Evolutionary conservation across 2,113 vertebrate species (phyloP).

Genomic region (Rhinichthys klamathensis): DNA sequence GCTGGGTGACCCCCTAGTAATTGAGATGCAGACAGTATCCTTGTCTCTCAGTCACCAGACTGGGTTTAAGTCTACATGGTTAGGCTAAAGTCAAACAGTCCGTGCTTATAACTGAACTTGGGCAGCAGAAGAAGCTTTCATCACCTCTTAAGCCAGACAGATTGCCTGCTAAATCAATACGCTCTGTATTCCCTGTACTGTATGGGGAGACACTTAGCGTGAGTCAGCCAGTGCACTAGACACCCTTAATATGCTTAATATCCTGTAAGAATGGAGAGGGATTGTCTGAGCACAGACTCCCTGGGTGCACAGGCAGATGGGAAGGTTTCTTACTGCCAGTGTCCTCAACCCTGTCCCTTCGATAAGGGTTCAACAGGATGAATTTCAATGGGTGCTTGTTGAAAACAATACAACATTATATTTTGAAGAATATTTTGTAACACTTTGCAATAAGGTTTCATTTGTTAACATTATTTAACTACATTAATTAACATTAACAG

Average conservation of each 20-base stretch:
- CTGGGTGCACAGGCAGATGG: slow-evolving; percentile 52
- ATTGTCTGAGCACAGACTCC: slow-evolving; percentile 51
- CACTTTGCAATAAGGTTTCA: no score
- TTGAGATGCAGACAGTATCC: slow-evolving; percentile 12
- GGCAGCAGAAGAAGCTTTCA: slow-evolving; percentile 64
- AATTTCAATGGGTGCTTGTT: neutral
- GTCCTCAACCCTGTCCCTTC: slow-evolving; percentile 36
- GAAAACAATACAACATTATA: neutral
- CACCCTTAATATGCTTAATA: slow-evolving; percentile 60
- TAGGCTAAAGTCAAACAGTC: slow-evolving; percentile 39
- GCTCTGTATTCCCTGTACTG: slow-evolving; percentile 45
- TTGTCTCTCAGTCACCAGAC: slow-evolving; percentile 34
- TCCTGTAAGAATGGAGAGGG: slow-evolving; percentile 48
- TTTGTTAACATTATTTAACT: no score
- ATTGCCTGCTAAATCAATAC: slow-evolving; percentile 59
- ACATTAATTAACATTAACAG: no score
- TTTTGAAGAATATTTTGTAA: neutral
- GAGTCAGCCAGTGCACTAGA: slow-evolving; percentile 58
- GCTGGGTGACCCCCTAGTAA: neutral
- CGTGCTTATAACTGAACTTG: slow-evolving; percentile 13
- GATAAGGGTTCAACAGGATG: neutral
- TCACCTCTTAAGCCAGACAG: slow-evolving; percentile 56
- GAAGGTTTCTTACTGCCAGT: slow-evolving; percentile 64
- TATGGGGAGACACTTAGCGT: slow-evolving; percentile 52
- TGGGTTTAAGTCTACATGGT: slow-evolving; percentile 42